Evolutionary conservation across 1,140 invertebrate species (phyloP).

Genomic region (Geopemphigus sp.): DNA sequence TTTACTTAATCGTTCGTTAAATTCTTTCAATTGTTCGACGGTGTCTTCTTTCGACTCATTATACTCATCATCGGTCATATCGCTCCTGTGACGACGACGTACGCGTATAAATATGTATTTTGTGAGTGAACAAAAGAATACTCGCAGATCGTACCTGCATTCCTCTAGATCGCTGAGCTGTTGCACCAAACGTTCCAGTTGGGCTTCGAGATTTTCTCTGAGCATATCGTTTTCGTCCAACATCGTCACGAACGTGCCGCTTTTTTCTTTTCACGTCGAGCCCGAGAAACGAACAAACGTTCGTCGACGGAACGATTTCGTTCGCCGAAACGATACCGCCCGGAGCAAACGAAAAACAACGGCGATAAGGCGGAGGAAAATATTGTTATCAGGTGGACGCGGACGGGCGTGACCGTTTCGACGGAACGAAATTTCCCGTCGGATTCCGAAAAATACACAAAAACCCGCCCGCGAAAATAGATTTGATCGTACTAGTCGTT

Average conservation of each 20-base stretch:
- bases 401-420: too few species aligned
- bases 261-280: too few species aligned
- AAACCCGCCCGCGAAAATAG: too few species aligned
- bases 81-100: conserved; percentile 58
- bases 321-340: too few species aligned
- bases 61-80: conserved; percentile 68
- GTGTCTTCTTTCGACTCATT: conserved; percentile 72
- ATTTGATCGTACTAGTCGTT: too few species aligned
- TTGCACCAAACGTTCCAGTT: conserved; percentile 69
- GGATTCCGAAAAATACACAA: too few species aligned
- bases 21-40: conserved; percentile 72
- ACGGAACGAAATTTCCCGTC: too few species aligned
- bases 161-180: conserved; percentile 73
- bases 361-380: too few species aligned
- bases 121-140: conserved; percentile 22
- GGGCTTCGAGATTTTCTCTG: conserved; percentile 69
- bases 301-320: too few species aligned
- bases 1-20: conserved; percentile 67
- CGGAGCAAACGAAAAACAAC: too few species aligned
- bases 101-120: not conserved
- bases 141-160: conserved; percentile 61
- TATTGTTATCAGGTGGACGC: too few species aligned
- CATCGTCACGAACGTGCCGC: conserved; percentile 11
- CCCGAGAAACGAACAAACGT: too few species aligned
- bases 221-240: conserved; percentile 63